Percentiles rank a stretch among this genome's conserved stretches.
Evolutionary conservation across 1,140 invertebrate genomes (phyloP).

Genomic region (Zophobas atratus): DNA sequence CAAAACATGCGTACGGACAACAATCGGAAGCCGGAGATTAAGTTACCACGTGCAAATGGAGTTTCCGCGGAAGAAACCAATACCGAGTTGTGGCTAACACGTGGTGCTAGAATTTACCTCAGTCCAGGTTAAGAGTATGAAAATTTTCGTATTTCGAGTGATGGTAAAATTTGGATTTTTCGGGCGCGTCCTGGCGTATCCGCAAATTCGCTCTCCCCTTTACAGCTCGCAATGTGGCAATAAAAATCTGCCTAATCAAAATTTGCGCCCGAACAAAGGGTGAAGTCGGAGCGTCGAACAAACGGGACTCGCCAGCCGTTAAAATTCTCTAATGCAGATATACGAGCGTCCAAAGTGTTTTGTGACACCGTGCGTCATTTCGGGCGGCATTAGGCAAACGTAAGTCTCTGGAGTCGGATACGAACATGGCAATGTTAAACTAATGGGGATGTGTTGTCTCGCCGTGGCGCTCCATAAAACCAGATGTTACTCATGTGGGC

Average conservation of each 20-base stretch:
- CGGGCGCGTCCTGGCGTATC: neutral
- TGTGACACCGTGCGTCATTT: conserved; percentile 61
- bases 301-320: neutral
- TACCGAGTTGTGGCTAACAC: no score
- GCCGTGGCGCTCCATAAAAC: conserved; percentile 60
- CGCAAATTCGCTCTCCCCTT: conserved; percentile 12
- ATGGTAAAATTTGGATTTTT: no score
- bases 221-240: conserved; percentile 48
- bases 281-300: conserved; percentile 24
- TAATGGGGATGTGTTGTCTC: conserved; percentile 65
- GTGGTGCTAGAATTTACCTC: no score
- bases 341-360: conserved; percentile 51
- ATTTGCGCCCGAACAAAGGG: conserved; percentile 43
- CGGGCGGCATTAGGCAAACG: conserved; percentile 57
- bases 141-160: no score
- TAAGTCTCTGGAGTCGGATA: conserved; percentile 60
- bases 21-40: no score
- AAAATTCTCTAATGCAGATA: conserved; percentile 53
- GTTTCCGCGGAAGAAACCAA: no score
- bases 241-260: conserved; percentile 53
- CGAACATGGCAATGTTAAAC: conserved; percentile 62
- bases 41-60: no score
- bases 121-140: no score
- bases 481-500: conserved; percentile 61
- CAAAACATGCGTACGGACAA: no score